Evolutionary conservation across 2,888 invertebrate species (phyloP).

Genomic region (Cosmopolites sordidus): DNA sequence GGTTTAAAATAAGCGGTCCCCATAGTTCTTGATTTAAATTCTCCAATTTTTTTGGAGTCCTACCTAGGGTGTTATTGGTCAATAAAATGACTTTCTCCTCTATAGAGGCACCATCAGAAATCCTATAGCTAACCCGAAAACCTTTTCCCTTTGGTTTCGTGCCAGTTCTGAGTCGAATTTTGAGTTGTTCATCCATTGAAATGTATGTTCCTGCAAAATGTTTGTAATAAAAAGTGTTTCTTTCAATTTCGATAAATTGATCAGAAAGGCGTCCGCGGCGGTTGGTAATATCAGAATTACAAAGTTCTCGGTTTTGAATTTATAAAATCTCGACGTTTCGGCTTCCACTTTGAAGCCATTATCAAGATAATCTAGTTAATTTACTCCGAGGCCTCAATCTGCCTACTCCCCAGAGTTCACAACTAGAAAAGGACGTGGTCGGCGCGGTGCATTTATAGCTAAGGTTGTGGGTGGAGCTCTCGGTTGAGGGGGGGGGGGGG

Average conservation of each 20-base stretch:
- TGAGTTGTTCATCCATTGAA: conserved; percentile 59
- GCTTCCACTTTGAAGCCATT: too few species aligned
- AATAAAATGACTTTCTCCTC: conserved; percentile 51
- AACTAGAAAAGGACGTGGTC: too few species aligned
- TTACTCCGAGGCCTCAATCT: too few species aligned
- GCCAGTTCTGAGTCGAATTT: conserved; percentile 61
- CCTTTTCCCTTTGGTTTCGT: conserved; percentile 60
- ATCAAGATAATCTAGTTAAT: too few species aligned
- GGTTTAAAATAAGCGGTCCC: background rate
- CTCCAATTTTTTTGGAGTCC: background rate
- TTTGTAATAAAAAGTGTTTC: background rate
- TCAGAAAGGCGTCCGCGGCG: too few species aligned
- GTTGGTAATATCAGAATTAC: too few species aligned
- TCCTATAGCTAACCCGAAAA: conserved; percentile 62
- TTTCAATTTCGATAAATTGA: background rate
- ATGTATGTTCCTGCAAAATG: conserved; percentile 52
- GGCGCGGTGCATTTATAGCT: too few species aligned
- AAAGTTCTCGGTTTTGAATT: too few species aligned
- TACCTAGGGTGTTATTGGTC: conserved; percentile 46
- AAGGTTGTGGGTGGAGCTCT: too few species aligned
- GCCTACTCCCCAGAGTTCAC: too few species aligned
- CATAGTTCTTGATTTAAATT: background rate
- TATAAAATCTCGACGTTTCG: too few species aligned
- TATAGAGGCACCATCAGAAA: conserved; percentile 33
- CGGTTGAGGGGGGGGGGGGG: too few species aligned